These are phyloP conservation scores for Ptilodon capucinus DNA, from an alignment of 2,888 invertebrate species.

Conservation along the genomic window DNA sequence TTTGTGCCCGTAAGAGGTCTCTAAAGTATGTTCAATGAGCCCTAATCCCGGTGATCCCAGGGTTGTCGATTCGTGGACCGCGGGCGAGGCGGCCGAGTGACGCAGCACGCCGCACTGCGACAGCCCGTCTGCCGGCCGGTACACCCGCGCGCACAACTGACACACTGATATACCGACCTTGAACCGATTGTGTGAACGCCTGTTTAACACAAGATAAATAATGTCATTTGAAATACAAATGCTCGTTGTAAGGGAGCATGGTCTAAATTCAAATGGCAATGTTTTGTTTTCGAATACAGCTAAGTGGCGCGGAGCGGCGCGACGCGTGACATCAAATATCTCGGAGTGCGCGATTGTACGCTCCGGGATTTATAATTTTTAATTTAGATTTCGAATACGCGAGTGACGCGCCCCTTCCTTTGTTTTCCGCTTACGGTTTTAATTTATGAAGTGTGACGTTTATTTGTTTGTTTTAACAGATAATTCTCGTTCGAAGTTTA, in stretches of 20 bases:
- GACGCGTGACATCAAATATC: too few species aligned
- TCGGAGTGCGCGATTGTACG: neutral
- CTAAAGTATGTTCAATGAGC: too few species aligned
- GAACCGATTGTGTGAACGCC: slow-evolving; percentile 17
- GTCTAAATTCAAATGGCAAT: neutral
- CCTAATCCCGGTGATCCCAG: neutral
- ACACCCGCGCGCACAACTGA: slow-evolving; percentile 11
- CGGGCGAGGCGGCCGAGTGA: slow-evolving; percentile 32
- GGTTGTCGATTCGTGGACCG: neutral
- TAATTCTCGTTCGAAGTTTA: neutral
- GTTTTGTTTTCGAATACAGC: neutral
- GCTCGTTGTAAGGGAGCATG: neutral
- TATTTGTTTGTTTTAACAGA: slow-evolving; percentile 4
- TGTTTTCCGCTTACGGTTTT: slow-evolving; percentile 17
- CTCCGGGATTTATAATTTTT: slow-evolving; percentile 33
- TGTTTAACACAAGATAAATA: neutral
- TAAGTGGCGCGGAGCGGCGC: too few species aligned
- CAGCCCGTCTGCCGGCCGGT: slow-evolving; percentile 29
- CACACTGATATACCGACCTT: slow-evolving; percentile 23
- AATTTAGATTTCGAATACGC: slow-evolving; percentile 30
- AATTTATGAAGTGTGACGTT: slow-evolving; percentile 7
- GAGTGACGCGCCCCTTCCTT: slow-evolving; percentile 11
- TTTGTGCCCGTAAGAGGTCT: too few species aligned
- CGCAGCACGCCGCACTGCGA: slow-evolving; percentile 73
- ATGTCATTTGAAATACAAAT: neutral